These are phyloP conservation scores for Silurus lanzhouensis DNA, from an alignment of 2,797 vertebrate genomes.

Conservation along the genomic window DNA sequence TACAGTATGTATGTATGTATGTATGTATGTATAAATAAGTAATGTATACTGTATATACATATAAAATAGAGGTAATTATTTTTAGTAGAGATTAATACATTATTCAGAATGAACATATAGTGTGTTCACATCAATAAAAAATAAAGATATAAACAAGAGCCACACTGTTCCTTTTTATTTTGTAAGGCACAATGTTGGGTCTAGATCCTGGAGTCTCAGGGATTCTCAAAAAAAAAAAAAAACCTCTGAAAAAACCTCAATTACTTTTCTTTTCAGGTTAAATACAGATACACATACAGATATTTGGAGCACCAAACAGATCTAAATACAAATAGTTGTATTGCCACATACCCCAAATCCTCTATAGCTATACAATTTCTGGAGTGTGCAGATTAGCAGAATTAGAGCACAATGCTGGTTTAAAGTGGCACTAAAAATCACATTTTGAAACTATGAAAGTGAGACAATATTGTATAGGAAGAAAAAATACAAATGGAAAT, in stretches of 20 bases:
- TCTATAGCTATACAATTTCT: slow-evolving; percentile 49
- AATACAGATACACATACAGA: neutral
- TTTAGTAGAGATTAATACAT: neutral
- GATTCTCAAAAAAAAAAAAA: neutral
- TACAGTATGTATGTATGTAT: no score
- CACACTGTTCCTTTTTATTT: neutral
- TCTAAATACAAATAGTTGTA: neutral
- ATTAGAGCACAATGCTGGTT: slow-evolving; percentile 60
- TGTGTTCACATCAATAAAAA: neutral
- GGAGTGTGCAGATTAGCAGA: slow-evolving; percentile 62
- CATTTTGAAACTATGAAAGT: slow-evolving; percentile 69
- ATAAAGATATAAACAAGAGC: neutral
- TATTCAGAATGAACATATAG: neutral
- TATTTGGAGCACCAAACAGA: neutral
- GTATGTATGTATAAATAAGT: no score
- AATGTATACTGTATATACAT: no score
- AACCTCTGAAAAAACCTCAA: neutral
- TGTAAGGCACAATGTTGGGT: neutral
- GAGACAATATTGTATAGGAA: slow-evolving; percentile 60
- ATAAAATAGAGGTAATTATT: neutral
- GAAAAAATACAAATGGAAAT: slow-evolving; percentile 51
- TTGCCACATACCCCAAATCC: neutral
- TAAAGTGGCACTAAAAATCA: slow-evolving; percentile 62
- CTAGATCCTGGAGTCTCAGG: no score
- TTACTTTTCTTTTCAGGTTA: no score